Conservation (phyloP, 37 sponge, comb jelly and placozoan species). For the Crambe crambe region DNA sequence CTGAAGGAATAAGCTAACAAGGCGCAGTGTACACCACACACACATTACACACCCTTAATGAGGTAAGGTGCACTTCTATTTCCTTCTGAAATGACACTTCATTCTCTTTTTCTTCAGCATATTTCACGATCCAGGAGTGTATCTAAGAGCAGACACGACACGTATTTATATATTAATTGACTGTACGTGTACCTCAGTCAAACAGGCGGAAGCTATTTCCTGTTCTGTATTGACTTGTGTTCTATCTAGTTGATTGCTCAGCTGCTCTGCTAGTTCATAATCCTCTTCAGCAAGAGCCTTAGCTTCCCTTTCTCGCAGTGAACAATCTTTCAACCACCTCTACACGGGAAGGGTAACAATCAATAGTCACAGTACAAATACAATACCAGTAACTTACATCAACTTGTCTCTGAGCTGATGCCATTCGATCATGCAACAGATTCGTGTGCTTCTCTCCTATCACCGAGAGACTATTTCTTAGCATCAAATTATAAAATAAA, state of each 20-base stretch:
- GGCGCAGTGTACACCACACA: background rate
- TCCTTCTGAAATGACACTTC: conserved; percentile 10
- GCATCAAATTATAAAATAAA: background rate
- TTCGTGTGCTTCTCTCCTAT: background rate
- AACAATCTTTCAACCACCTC: background rate
- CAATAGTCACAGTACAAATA: background rate
- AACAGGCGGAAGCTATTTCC: conserved; percentile 6
- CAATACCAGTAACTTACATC: background rate
- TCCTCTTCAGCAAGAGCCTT: conserved; percentile 54
- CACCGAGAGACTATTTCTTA: background rate
- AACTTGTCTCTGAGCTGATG: background rate
- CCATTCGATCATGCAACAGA: background rate
- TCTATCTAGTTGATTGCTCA: conserved; percentile 31
- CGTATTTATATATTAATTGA: background rate
- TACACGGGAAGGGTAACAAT: background rate
- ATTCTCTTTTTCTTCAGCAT: background rate
- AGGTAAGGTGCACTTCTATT: conserved; percentile 5
- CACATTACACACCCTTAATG: background rate
- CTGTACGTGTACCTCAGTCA: background rate
- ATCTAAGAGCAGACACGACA: conserved; percentile 10
- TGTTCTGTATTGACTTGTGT: background rate
- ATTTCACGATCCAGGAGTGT: conserved; percentile 11
- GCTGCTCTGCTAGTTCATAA: conserved; percentile 69
- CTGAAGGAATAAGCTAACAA: conserved; percentile 11
- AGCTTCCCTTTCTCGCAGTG: conserved; percentile 31